Evolutionary conservation across 1,140 invertebrate species (phyloP).

Genomic region (Pomacea maculata): DNA sequence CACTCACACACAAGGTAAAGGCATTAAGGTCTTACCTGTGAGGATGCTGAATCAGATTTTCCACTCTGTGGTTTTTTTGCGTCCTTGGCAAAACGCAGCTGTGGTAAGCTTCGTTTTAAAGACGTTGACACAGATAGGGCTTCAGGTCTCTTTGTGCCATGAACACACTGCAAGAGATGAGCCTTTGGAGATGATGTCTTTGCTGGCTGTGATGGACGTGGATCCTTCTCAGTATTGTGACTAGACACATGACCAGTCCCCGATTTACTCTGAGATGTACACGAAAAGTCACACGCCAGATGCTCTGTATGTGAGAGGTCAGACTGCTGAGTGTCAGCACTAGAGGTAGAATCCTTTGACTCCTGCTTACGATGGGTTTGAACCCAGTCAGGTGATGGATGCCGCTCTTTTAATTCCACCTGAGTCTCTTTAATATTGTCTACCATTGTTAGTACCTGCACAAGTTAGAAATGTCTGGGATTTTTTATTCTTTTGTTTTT

Average conservation of each 20-base stretch:
- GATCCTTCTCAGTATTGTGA: slow-evolving; percentile 10
- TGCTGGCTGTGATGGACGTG: slow-evolving; percentile 15
- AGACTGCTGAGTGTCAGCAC: slow-evolving; percentile 59
- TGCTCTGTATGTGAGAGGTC: slow-evolving; percentile 43
- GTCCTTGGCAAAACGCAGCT: slow-evolving; percentile 21
- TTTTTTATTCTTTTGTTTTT: no score
- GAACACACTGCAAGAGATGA: slow-evolving; percentile 10
- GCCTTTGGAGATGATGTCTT: slow-evolving; percentile 25
- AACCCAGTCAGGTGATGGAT: slow-evolving; percentile 45
- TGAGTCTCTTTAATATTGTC: slow-evolving; percentile 96
- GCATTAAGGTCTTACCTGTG: slow-evolving; percentile 5
- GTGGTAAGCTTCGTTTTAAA: background rate
- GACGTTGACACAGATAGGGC: slow-evolving; percentile 24
- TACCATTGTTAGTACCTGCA: slow-evolving; percentile 98
- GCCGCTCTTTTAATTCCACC: slow-evolving; percentile 76
- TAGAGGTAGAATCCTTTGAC: slow-evolving; percentile 62
- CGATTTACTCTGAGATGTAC: background rate
- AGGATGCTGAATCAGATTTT: slow-evolving; percentile 5
- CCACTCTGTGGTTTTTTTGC: background rate
- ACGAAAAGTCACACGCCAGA: slow-evolving; percentile 5
- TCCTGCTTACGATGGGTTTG: slow-evolving; percentile 60
- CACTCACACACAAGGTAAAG: no score
- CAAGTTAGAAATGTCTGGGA: slow-evolving; percentile 70
- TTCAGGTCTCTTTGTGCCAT: slow-evolving; percentile 32
- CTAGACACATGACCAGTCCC: background rate